These are phyloP conservation scores for Bergia puertoricense DNA, from an alignment of 92 coral and sea anemone genomes.

Conservation along the genomic window DNA sequence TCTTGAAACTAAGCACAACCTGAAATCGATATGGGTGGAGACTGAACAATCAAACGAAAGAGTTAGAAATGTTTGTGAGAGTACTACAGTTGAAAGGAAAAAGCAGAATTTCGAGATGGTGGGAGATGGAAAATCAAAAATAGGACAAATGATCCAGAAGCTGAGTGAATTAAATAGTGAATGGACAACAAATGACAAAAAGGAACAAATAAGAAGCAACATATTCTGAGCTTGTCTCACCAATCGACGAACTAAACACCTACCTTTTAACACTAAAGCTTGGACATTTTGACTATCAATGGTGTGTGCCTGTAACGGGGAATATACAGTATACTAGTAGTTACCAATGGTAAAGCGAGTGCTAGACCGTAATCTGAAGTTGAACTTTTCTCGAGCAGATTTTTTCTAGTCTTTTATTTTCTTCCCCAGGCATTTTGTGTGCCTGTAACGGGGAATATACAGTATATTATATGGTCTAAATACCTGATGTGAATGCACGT, in stretches of 20 bases:
- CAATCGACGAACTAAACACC: background rate
- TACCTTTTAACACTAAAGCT: slow-evolving; percentile 93
- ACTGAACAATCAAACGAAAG: background rate
- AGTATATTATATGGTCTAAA: background rate
- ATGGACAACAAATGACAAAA: background rate
- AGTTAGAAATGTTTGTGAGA: background rate
- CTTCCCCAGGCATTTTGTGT: slow-evolving; percentile 41
- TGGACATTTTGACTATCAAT: slow-evolving; percentile 93
- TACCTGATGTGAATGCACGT: background rate
- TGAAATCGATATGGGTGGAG: background rate
- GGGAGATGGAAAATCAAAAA: background rate
- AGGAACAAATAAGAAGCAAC: background rate
- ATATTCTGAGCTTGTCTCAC: background rate
- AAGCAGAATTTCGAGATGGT: background rate
- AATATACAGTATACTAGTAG: background rate
- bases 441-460: slow-evolving; percentile 58
- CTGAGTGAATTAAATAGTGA: too few species aligned
- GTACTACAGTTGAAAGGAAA: background rate
- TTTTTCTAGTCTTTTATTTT: too few species aligned
- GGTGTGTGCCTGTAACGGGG: slow-evolving; percentile 80
- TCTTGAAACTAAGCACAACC: background rate
- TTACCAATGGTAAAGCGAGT: too few species aligned
- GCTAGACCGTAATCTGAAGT: too few species aligned
- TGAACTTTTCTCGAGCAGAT: too few species aligned
- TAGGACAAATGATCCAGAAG: background rate